These are phyloP conservation scores for Phymatocera aterrima DNA, from an alignment of 2,888 invertebrate genomes.

Conservation along the genomic window DNA sequence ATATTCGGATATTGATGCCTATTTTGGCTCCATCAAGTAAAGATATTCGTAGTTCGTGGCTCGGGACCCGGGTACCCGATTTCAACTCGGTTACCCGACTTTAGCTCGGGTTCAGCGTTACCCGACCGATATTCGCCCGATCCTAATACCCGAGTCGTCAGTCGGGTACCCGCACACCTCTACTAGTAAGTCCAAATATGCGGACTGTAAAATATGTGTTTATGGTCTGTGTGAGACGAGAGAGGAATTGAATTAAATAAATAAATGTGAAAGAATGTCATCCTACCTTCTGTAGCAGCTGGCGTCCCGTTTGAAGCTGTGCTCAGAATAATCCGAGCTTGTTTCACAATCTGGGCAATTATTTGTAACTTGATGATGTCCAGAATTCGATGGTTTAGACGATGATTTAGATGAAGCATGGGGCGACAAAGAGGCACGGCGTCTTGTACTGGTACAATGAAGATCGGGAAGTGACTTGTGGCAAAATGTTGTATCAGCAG, in stretches of 20 bases:
- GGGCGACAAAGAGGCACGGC: slow-evolving; percentile 71
- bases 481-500: slow-evolving; percentile 71
- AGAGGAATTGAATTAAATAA: background rate
- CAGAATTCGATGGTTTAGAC: slow-evolving; percentile 55
- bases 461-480: slow-evolving; percentile 91
- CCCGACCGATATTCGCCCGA: too few relatives aligned
- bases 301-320: slow-evolving; percentile 71
- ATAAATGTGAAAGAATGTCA: background rate
- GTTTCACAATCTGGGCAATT: slow-evolving; percentile 73
- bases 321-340: slow-evolving; percentile 72
- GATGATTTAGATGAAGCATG: slow-evolving; percentile 69
- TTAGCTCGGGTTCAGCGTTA: too few relatives aligned
- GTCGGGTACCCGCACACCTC: too few relatives aligned
- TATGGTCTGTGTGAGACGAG: too few relatives aligned
- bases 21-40: too few relatives aligned
- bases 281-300: slow-evolving; percentile 70
- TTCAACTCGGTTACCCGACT: too few relatives aligned
- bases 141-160: too few relatives aligned
- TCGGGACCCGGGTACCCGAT: too few relatives aligned
- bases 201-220: too few relatives aligned
- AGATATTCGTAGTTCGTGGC: too few relatives aligned
- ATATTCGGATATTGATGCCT: too few relatives aligned
- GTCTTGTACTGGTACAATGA: slow-evolving; percentile 76
- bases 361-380: slow-evolving; percentile 62
- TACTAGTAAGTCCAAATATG: too few relatives aligned